These are phyloP conservation scores for Drosophila paulistorum DNA, from an alignment of 1,140 invertebrate genomes.

Conservation along the genomic window DNA sequence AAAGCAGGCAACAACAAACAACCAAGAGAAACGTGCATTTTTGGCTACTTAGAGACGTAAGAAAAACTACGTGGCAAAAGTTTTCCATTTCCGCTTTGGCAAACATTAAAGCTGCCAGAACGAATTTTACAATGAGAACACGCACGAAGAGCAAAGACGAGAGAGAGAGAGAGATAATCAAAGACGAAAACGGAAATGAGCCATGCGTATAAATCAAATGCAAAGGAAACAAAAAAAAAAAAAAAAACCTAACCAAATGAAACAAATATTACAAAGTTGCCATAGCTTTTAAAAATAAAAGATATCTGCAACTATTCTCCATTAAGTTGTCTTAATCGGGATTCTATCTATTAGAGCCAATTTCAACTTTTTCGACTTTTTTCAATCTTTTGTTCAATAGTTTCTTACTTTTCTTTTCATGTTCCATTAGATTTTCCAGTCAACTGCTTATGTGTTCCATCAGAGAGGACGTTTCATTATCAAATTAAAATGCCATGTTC, in stretches of 20 bases:
- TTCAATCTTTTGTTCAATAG: background rate
- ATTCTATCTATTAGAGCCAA: background rate
- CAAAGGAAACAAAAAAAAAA: slow-evolving; percentile 40
- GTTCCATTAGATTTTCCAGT: slow-evolving; percentile 16
- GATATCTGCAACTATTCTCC: background rate
- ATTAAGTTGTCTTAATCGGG: background rate
- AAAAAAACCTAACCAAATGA: slow-evolving; percentile 16
- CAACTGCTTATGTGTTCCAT: background rate
- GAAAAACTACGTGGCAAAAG: slow-evolving; percentile 73
- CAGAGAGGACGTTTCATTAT: slow-evolving; percentile 19
- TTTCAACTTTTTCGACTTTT: background rate
- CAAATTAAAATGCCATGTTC: slow-evolving; percentile 57
- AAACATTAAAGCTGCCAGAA: slow-evolving; percentile 80
- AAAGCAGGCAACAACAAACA: slow-evolving; percentile 46
- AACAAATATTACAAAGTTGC: slow-evolving; percentile 21
- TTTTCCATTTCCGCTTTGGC: slow-evolving; percentile 80
- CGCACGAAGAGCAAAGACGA: slow-evolving; percentile 27
- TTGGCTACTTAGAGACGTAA: slow-evolving; percentile 64
- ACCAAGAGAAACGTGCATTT: slow-evolving; percentile 61
- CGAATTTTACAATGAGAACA: slow-evolving; percentile 70
- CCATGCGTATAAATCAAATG: slow-evolving; percentile 70
- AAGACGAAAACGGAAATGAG: slow-evolving; percentile 68
- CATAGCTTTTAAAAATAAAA: background rate
- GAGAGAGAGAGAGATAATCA: slow-evolving; percentile 62
- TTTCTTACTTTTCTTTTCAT: background rate